Evolutionary conservation across 2,888 invertebrate genomes (phyloP).

Genomic region (Parthenolecanium corni): DNA sequence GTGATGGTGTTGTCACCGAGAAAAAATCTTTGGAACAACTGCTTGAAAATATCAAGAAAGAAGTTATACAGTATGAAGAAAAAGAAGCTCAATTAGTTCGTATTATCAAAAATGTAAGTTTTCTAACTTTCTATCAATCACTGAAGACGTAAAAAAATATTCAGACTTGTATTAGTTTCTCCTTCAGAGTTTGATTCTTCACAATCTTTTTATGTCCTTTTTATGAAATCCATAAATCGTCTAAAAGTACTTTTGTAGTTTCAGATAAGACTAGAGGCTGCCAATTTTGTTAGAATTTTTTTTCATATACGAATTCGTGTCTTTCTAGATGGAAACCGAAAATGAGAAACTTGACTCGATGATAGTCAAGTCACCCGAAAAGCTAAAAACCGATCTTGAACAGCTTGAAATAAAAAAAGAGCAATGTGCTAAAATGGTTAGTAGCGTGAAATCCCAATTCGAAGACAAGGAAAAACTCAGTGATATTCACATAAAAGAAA

Average conservation of each 20-base stretch:
- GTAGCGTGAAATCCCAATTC: not conserved
- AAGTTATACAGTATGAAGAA: not conserved
- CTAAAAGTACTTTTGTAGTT: not conserved
- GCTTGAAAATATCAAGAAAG: not conserved
- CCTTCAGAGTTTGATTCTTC: not conserved
- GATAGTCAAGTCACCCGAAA: constrained; percentile 17
- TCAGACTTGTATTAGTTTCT: not conserved
- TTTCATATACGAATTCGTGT: not conserved
- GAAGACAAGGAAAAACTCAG: constrained; percentile 17
- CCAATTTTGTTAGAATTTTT: not conserved
- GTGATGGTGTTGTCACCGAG: constrained; percentile 5
- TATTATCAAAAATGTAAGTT: not conserved
- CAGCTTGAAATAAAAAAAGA: constrained; percentile 1
- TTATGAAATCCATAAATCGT: not conserved
- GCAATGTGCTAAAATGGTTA: not conserved
- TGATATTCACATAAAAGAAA: not conserved
- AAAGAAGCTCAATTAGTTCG: constrained; percentile 2
- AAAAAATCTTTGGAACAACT: constrained; percentile 1
- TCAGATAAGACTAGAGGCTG: not conserved
- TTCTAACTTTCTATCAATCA: not conserved
- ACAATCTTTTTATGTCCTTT: not conserved
- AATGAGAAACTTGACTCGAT: not conserved
- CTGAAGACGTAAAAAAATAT: not conserved
- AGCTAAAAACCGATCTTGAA: constrained; percentile 4
- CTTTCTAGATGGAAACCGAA: constrained; percentile 5